Conservation (phyloP, 92 coral and sea anemone genomes). For the Siderastrea radians region DNA sequence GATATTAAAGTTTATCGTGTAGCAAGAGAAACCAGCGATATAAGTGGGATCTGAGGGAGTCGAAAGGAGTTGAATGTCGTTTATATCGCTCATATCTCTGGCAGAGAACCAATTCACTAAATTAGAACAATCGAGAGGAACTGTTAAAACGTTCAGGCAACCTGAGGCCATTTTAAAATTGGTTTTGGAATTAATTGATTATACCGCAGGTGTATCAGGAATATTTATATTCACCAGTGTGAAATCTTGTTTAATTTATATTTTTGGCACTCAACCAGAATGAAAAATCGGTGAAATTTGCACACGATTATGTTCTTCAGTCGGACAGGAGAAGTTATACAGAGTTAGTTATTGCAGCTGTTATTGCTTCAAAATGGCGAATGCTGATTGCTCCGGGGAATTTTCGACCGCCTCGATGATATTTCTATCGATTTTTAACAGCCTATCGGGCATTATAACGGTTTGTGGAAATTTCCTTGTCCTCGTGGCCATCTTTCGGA, state of each 20-base stretch:
- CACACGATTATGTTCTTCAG: too few species aligned
- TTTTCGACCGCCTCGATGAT: neutral
- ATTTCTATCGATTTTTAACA: neutral
- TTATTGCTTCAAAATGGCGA: neutral
- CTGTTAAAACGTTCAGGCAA: too few species aligned
- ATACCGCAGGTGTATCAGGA: neutral
- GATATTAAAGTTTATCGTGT: neutral
- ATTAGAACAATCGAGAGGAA: too few species aligned
- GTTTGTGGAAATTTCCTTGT: constrained; percentile 20
- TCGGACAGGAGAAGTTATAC: too few species aligned
- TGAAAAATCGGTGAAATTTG: neutral
- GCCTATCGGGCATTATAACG: neutral
- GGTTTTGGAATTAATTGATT: neutral
- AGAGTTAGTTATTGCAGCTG: too few species aligned
- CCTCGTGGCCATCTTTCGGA: constrained; percentile 5
- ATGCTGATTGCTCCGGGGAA: neutral
- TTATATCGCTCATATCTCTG: too few species aligned
- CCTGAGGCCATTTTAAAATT: neutral
- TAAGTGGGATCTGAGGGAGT: too few species aligned
- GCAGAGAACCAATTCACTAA: too few species aligned
- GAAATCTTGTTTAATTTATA: neutral
- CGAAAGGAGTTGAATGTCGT: too few species aligned
- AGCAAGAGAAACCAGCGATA: too few species aligned
- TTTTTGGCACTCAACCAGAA: neutral
- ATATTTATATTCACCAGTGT: too few species aligned